Base-by-base conservation (phyloP, 2,797 vertebrate genomes). In the Pipistrellus kuhlii region DNA sequence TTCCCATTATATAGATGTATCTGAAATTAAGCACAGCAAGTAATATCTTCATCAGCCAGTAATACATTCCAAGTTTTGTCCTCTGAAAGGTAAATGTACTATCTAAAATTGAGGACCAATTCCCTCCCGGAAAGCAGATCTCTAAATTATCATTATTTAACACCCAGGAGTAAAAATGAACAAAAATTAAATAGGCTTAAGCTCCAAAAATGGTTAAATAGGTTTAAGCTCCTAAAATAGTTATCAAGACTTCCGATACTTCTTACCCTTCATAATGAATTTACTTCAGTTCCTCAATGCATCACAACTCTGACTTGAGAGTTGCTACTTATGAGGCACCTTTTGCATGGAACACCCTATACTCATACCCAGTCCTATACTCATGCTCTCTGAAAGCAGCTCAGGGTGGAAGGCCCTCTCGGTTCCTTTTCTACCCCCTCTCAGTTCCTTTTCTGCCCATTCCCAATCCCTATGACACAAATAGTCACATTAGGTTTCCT, bases 1-100 rank as follows among this genome's bases (percentile, higher is more conserved):
- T 99, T 64, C 99, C 99, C 99, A 99, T 99, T 69, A 99, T 98
- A 89, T 99, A 99, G 96, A 99, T 98, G 64, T 99, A 99, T 96
- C 99, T 99, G 97, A 4, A 95, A 76, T 88, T 1, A 5, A 96
- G 0, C n/a, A 95, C 41, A 95, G 15, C 62, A 90, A 88, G 77
- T 13, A 92, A 73, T 10, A 8, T 64, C 59, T 77, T 38, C 38
- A 46, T 90, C 41, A 95, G 41, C 11, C 66, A 80, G n/a, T 6
- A 83, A 76, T 57, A 94, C 30, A 85, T 30, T 62, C 27, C 85
- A 93, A 73, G 62, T 32, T 62, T 66, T 82, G 44, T 53, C 23
- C 73, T 94, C 62, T 73, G 32, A 57, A 92, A 93, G 32, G 75
- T 48, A 83, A 82, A 93, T 30, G 25, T 82, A 88, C 90, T 6